These are phyloP conservation scores for Periparus ater DNA, from an alignment of 2,797 vertebrate species.

Conservation along the genomic window DNA sequence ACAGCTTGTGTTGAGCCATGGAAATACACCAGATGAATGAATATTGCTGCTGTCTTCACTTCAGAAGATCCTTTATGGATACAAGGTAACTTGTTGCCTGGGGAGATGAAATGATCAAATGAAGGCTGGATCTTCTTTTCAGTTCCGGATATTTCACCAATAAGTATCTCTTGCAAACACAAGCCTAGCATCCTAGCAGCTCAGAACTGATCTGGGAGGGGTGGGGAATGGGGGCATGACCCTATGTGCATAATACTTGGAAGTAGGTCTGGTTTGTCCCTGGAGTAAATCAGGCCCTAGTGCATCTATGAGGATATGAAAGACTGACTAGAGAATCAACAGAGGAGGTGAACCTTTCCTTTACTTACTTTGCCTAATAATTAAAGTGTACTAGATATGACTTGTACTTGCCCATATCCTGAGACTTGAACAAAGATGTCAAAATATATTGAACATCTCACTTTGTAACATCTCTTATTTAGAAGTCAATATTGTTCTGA, in stretches of 20 bases:
- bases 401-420: background rate
- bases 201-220: background rate
- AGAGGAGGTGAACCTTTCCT: background rate
- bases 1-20: background rate
- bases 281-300: background rate
- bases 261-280: background rate
- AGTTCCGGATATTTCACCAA: background rate
- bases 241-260: accelerated
- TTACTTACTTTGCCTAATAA: background rate
- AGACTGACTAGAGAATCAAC: background rate
- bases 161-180: background rate
- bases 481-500: background rate
- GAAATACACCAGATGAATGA: background rate
- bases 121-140: background rate
- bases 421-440: background rate
- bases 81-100: background rate
- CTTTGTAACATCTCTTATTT: background rate
- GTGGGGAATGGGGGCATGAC: background rate
- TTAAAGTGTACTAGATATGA: background rate
- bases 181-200: background rate
- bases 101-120: background rate
- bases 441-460: background rate
- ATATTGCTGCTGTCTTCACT: background rate
- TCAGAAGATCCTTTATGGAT: background rate
- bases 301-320: background rate